These are phyloP conservation scores for Conopomorpha cramerella DNA, from an alignment of 1,140 invertebrate genomes.

Conservation along the genomic window DNA sequence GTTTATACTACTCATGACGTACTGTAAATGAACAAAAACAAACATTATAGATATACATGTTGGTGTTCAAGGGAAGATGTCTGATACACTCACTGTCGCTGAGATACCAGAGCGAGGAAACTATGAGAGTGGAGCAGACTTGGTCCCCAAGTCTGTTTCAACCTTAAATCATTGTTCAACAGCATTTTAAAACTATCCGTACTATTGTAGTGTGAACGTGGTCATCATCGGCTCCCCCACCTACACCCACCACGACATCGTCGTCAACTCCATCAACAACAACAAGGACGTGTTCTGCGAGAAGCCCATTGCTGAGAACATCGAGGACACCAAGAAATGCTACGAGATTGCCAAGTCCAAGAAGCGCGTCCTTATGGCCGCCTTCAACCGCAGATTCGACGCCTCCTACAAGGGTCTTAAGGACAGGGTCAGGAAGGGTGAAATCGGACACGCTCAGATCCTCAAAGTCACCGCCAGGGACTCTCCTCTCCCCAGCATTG, in stretches of 20 bases:
- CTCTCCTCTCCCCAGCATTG: slow-evolving; percentile 64
- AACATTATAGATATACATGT: too few species aligned
- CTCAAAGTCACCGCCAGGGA: slow-evolving; percentile 68
- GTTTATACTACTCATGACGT: too few species aligned
- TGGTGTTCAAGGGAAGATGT: too few species aligned
- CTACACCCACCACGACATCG: slow-evolving; percentile 65
- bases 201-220: slow-evolving; percentile 54
- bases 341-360: slow-evolving; percentile 64
- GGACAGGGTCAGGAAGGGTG: slow-evolving; percentile 58
- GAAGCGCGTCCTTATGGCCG: slow-evolving; percentile 64
- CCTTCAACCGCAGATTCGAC: slow-evolving; percentile 74
- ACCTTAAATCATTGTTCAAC: too few species aligned
- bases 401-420: slow-evolving; percentile 62
- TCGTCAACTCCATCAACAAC: slow-evolving; percentile 61
- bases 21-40: too few species aligned
- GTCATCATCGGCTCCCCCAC: slow-evolving; percentile 67
- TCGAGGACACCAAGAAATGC: slow-evolving; percentile 59
- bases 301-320: slow-evolving; percentile 69
- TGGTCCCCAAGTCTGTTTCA: too few species aligned
- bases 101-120: too few species aligned
- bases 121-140: too few species aligned
- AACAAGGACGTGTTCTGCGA: slow-evolving; percentile 73
- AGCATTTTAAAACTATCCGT: slow-evolving; percentile 1
- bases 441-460: slow-evolving; percentile 66
- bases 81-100: too few species aligned